phyloP scores from a whole-genome alignment of 2,797 vertebrate species.

The Chaetodon trifasciatus region DNA sequence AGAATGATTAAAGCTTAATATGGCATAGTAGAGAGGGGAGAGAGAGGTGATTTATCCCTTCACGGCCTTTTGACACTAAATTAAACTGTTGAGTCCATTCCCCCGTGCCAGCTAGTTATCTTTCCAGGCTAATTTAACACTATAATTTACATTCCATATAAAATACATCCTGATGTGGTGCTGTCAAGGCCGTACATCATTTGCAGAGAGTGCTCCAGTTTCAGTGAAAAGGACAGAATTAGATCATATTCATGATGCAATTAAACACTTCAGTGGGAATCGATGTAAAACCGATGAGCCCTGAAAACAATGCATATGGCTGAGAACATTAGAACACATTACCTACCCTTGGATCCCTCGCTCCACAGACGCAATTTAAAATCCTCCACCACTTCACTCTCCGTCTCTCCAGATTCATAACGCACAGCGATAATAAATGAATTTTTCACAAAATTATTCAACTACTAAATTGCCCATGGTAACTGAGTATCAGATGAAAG shows the following conservation, averaged over 20 bases:
- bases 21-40: conserved; percentile 75
- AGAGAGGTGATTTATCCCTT: conserved; percentile 88
- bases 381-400: conserved; percentile 96
- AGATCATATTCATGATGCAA: conserved; percentile 99
- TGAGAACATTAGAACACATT: conserved; percentile 99
- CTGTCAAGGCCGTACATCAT: conserved; percentile 97
- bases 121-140: conserved; percentile 91
- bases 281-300: conserved; percentile 99
- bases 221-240: conserved; percentile 99
- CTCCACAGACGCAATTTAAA: conserved; percentile 97
- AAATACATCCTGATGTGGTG: conserved; percentile 91
- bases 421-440: conserved; percentile 96
- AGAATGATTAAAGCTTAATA: conserved; percentile 84
- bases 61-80: conserved; percentile 90
- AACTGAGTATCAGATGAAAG: conserved; percentile 99
- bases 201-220: conserved; percentile 97
- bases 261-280: conserved; percentile 99
- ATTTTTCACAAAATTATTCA: conserved; percentile 99
- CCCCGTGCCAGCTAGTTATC: conserved; percentile 90
- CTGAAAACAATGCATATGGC: conserved; percentile 99
- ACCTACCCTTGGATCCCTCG: conserved; percentile 97
- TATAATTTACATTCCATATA: conserved; percentile 91
- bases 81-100: conserved; percentile 91
- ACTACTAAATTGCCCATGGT: conserved; percentile 99
- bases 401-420: conserved; percentile 98